These are phyloP conservation scores for Caenorhabditis sinica DNA, from an alignment of 2,888 invertebrate species.

Conservation along the genomic window DNA sequence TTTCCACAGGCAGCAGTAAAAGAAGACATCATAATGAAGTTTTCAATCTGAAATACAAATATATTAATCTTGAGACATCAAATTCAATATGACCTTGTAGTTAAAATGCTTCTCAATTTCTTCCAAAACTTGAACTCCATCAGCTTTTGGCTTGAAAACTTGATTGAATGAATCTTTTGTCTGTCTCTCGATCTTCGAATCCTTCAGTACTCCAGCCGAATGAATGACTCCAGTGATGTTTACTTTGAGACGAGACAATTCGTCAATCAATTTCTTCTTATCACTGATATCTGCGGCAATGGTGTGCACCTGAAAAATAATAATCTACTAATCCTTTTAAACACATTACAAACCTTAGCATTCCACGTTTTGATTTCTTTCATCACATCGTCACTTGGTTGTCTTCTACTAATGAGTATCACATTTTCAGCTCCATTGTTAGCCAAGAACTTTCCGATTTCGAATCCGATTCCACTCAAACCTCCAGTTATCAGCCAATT, in stretches of 20 bases:
- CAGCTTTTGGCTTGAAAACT: slow-evolving; percentile 77
- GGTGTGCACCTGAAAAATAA: slow-evolving; percentile 54
- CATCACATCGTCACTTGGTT: slow-evolving; percentile 55
- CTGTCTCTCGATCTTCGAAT: slow-evolving; percentile 75
- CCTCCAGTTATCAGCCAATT: slow-evolving; percentile 81
- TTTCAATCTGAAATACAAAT: slow-evolving; percentile 56
- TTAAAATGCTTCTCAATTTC: slow-evolving; percentile 65
- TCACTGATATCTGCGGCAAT: slow-evolving; percentile 71
- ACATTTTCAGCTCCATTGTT: slow-evolving; percentile 65
- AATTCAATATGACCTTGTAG: slow-evolving; percentile 38
- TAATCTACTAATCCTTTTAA: neutral
- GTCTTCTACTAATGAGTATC: slow-evolving; percentile 70
- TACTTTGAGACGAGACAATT: slow-evolving; percentile 54
- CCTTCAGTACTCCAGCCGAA: slow-evolving; percentile 78
- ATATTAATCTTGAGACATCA: neutral
- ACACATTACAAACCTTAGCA: slow-evolving; percentile 33
- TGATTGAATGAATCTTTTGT: slow-evolving; percentile 67
- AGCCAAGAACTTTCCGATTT: slow-evolving; percentile 72
- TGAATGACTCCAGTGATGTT: slow-evolving; percentile 76
- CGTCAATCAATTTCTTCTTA: slow-evolving; percentile 49
- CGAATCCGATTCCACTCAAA: slow-evolving; percentile 79
- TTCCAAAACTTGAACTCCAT: slow-evolving; percentile 69
- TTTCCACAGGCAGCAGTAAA: slow-evolving; percentile 80
- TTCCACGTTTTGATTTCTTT: slow-evolving; percentile 58
- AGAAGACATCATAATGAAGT: slow-evolving; percentile 80